Evolutionary conservation across 2,888 invertebrate genomes (phyloP).

Genomic region (Lithosia quadra): DNA sequence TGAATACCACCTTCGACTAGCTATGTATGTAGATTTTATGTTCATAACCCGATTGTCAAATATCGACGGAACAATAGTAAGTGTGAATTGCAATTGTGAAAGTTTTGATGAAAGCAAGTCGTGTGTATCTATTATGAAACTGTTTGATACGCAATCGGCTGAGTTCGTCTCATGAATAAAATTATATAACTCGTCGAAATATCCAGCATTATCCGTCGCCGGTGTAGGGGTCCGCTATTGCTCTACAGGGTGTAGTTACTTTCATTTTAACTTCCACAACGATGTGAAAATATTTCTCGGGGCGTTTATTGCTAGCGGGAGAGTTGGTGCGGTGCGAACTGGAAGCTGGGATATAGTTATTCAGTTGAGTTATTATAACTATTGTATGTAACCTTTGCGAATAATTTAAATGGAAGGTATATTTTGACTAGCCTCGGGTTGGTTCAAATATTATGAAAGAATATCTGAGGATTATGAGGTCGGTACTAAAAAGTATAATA

Average conservation of each 20-base stretch:
- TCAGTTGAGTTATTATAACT: conserved; percentile 58
- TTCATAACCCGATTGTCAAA: conserved; percentile 19
- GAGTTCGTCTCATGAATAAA: conserved; percentile 78
- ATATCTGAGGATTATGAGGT: neutral
- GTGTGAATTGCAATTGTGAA: conserved; percentile 29
- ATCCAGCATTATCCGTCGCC: conserved; percentile 77
- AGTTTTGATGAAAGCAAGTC: conserved; percentile 43
- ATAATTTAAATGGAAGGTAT: conserved; percentile 34
- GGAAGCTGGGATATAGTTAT: conserved; percentile 54
- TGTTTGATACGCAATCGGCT: conserved; percentile 67
- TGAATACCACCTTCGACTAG: conserved; percentile 11
- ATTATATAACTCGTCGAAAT: conserved; percentile 78
- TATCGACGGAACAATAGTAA: conserved; percentile 24
- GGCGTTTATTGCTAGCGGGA: conserved; percentile 80
- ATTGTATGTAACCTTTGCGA: conserved; percentile 45
- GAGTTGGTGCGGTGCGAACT: conserved; percentile 70
- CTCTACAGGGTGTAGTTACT: conserved; percentile 82
- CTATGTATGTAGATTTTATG: conserved; percentile 14
- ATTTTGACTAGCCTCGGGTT: conserved; percentile 1
- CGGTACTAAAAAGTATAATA: neutral
- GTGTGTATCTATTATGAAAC: conserved; percentile 62
- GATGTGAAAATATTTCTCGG: conserved; percentile 85
- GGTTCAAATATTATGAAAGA: neutral
- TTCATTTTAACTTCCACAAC: conserved; percentile 86
- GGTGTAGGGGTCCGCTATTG: conserved; percentile 71